Base-by-base conservation (phyloP, 2,797 vertebrate species). In the Rhyacichthys aspro region DNA sequence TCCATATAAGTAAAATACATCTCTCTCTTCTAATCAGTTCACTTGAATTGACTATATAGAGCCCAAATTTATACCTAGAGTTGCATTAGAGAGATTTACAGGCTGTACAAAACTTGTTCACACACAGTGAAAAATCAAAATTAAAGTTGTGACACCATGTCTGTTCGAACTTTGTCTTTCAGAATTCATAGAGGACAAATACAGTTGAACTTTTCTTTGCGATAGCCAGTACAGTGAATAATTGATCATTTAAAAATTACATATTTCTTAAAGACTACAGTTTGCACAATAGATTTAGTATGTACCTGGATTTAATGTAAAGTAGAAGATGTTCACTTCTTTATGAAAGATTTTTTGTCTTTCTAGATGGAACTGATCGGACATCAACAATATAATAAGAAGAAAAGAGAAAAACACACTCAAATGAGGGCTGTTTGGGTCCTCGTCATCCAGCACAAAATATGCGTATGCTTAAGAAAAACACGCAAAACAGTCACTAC, bases 311-410 rank as follows among this genome's bases (percentile, higher is more conserved):
- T 52, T 52, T 3, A 32, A 8, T 18, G 2, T 17, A 16, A 11
- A 37, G 5, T 36, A 52, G 15, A 37, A 52, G 15, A 37, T 50
- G 14, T 52, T 38, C 10, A 10, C 11, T 14, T 62, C 39, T 79
- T 55, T 75, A 12, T 11, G 18, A 18, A 7, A 4, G 8, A 4
- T 18, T 45, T 12, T 9, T 39, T 87, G 54, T 82, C 67, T 63
- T 71, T 72, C 80, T 79, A 98, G 96, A 98, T 84, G 96, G 96
- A 89, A 94, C 95, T 82, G 96, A 98, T 91, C 94, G 95, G 88
- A 98, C 95, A 64, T 97, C 95, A 56, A 97, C 95, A 76, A 97
- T 98, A 92, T 98, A 93, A 96, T 89, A 84, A 72, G 74, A 79
- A 76, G 69, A 81, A 67, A 43, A 72, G 83, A 87, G 80, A 61